These are phyloP conservation scores for Drosophila paramelanica DNA, from an alignment of 2,888 invertebrate genomes.

Conservation along the genomic window DNA sequence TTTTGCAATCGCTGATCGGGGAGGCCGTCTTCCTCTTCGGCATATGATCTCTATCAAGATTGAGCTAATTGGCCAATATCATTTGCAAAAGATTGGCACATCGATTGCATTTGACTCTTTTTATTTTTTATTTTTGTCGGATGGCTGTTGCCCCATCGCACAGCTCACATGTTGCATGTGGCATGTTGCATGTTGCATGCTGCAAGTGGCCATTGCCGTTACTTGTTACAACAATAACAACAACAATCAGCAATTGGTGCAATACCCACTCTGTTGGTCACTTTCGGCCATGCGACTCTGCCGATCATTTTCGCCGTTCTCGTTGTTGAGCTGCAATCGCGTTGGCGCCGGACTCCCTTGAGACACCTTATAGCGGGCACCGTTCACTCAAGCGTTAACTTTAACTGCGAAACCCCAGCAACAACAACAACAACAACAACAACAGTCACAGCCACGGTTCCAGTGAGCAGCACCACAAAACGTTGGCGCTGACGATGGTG, in stretches of 20 bases:
- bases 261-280: constrained; percentile 52
- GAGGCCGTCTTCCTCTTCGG: not conserved
- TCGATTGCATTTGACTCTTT: constrained; percentile 56
- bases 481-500: constrained; percentile 1
- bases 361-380: constrained; percentile 30
- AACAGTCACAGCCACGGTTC: not conserved
- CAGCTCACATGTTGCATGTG: constrained; percentile 31
- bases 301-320: constrained; percentile 65
- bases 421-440: too few relatives aligned
- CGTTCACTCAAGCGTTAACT: constrained; percentile 59
- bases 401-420: constrained; percentile 36
- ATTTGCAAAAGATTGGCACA: constrained; percentile 47
- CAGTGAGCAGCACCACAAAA: constrained; percentile 16
- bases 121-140: not conserved
- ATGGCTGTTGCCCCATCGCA: constrained; percentile 42
- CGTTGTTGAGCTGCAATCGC: constrained; percentile 61
- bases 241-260: constrained; percentile 43
- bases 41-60: constrained; percentile 35
- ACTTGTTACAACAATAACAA: constrained; percentile 35
- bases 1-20: not conserved
- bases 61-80: constrained; percentile 46
- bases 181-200: constrained; percentile 54
- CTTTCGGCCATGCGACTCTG: constrained; percentile 42
- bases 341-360: constrained; percentile 34
- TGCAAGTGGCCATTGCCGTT: constrained; percentile 43